These are phyloP conservation scores for Telenomus remus DNA, from an alignment of 1,140 invertebrate species.

Conservation along the genomic window DNA sequence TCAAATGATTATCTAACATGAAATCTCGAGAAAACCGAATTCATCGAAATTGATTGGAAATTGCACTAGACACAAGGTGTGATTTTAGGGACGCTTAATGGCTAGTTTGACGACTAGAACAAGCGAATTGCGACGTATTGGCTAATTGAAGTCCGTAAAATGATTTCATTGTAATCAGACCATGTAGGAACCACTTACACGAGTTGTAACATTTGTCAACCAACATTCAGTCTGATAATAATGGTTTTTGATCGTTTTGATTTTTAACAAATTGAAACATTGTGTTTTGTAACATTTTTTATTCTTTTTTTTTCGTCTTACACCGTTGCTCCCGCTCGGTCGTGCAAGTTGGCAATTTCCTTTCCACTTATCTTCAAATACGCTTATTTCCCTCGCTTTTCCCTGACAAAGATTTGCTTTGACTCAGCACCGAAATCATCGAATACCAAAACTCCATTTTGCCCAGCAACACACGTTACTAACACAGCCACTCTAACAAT, in stretches of 20 bases:
- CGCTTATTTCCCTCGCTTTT: constrained; percentile 31
- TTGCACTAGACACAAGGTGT: too few relatives aligned
- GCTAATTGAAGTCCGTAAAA: too few relatives aligned
- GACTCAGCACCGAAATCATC: constrained; percentile 6
- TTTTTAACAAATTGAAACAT: constrained; percentile 23
- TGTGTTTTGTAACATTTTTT: not conserved
- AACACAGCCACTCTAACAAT: not conserved
- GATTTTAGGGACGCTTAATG: too few relatives aligned
- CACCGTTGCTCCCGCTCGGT: constrained; percentile 28
- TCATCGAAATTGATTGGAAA: too few relatives aligned
- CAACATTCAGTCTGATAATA: constrained; percentile 17
- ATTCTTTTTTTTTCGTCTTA: constrained; percentile 11
- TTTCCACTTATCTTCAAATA: constrained; percentile 43
- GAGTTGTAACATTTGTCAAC: constrained; percentile 25
- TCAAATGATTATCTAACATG: too few relatives aligned
- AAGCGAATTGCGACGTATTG: too few relatives aligned
- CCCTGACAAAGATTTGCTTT: constrained; percentile 4
- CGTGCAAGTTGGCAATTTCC: constrained; percentile 46
- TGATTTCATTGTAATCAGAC: constrained; percentile 12
- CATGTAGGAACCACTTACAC: constrained; percentile 12
- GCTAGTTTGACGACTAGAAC: too few relatives aligned
- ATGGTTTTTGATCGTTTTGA: constrained; percentile 22
- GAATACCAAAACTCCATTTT: constrained; percentile 9
- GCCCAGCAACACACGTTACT: not conserved
- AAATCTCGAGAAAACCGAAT: too few relatives aligned